Base-by-base conservation (phyloP, 1,140 invertebrate species). In the Homalodisca vitripennis region DNA sequence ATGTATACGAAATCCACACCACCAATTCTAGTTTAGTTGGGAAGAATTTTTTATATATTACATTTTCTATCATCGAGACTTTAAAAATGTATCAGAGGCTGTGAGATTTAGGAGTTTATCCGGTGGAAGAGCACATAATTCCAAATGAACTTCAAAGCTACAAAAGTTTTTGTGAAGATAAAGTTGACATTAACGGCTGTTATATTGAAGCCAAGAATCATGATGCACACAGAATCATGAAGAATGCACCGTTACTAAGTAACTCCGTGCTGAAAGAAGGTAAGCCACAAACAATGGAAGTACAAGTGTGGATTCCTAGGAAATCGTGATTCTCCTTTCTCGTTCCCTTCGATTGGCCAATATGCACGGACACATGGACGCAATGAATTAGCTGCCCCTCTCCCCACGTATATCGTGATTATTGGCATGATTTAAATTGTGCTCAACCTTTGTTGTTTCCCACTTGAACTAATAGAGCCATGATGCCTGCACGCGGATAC, bases 381-480 rank as follows among this genome's bases (percentile, higher is more conserved):
- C 55, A 60, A 60, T 60, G 55, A 60, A 60, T 60, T 60, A 60
- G 22, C 34, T 10, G 34, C 6, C 34, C 17, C 48, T 22, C 48
- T 3, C 34, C 17, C 34, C 34, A 41, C 34, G 34, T 41, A 41
- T 41, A 51, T 60, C 55, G 55, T 60, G 55, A 60, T 60, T 60
- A 60, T 30, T 30, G 27, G 14, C 6, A 26, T 60, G 55, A 60
- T 60, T 60, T 60, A 60, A 60, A 60, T 30, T 60, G 55, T 30
- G 14, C 24, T 13, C 55, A 60, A 60, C 55, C 55, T 60, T 60
- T 60, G 3, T 26, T 60, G 6, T n/a, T n/a, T n/a, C n/a, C n/a
- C n/a, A n/a, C n/a, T n/a, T n/a, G n/a, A n/a, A 20, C 55, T 60
- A 60, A 60, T 60, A 60, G 55, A 60, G 55, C 55, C 55, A 60